phyloP scores from a whole-genome alignment of 2,113 vertebrate species.

The Leptocoma aspasia region DNA sequence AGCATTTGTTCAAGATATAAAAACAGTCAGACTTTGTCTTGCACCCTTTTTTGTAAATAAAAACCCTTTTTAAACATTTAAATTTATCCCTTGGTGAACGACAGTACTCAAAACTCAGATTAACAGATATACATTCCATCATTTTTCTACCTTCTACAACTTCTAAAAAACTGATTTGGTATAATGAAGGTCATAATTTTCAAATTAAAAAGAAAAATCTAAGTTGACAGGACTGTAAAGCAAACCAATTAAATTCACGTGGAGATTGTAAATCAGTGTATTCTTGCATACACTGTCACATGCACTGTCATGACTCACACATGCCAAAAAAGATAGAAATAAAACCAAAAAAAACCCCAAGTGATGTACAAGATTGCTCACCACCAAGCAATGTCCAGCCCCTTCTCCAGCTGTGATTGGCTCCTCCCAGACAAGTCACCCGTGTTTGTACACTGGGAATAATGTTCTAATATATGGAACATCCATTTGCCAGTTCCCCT shows the following conservation, averaged over 20 bases:
- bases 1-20: neutral
- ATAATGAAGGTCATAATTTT: neutral
- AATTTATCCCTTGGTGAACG: neutral
- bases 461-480: neutral
- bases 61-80: neutral
- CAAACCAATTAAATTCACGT: neutral
- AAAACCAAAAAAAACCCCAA: neutral
- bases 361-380: neutral
- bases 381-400: neutral
- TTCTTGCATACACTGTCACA: neutral
- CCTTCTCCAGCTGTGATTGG: neutral
- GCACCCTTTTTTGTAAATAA: neutral
- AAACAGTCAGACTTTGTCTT: neutral
- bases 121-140: neutral
- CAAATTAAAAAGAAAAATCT: neutral
- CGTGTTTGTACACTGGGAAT: neutral
- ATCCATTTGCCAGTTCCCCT: neutral
- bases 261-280: neutral
- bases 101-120: neutral
- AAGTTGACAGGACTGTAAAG: neutral
- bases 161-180: neutral
- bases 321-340: neutral
- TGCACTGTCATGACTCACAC: neutral
- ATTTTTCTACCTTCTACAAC: neutral
- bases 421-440: neutral